Evolutionary conservation across 2,888 invertebrate species (phyloP).

Genomic region (Oxytorus armatus): DNA sequence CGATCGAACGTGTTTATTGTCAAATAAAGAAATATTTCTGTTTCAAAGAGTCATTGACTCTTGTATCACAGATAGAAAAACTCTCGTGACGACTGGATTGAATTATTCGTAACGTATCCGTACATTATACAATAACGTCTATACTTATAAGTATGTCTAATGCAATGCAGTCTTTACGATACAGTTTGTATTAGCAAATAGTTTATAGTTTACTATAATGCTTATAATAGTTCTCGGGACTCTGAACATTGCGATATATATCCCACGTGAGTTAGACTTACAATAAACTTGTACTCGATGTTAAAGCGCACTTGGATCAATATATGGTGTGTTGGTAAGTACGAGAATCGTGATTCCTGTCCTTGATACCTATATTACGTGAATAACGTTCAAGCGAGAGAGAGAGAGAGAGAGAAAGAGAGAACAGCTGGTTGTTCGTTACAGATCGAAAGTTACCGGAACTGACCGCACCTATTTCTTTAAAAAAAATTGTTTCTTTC

Average conservation of each 20-base stretch:
- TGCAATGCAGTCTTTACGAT: no score
- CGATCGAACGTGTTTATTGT: neutral
- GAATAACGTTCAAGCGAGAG: no score
- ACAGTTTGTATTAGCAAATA: neutral
- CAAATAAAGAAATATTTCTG: neutral
- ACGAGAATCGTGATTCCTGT: constrained; percentile 24
- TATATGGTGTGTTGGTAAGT: constrained; percentile 7
- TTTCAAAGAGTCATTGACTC: constrained; percentile 1
- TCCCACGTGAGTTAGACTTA: constrained; percentile 20
- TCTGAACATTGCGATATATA: constrained; percentile 4
- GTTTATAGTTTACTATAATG: constrained; percentile 1
- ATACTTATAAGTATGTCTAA: neutral
- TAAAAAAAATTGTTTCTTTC: neutral
- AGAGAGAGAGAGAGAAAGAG: no score
- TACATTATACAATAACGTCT: constrained; percentile 8
- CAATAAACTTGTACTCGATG: constrained; percentile 6
- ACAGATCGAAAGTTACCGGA: constrained; percentile 62
- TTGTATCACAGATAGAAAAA: constrained; percentile 12
- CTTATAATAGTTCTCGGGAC: neutral
- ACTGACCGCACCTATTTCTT: constrained; percentile 41
- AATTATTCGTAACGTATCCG: neutral
- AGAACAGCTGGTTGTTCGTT: constrained; percentile 6
- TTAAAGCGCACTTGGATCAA: neutral
- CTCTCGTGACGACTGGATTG: neutral
- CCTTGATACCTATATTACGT: constrained; percentile 53